A percentile compares a stretch with the other conserved stretches of the same genome.
Conservation (phyloP, 2,797 vertebrate genomes). For the Hylomyscus alleni region DNA sequence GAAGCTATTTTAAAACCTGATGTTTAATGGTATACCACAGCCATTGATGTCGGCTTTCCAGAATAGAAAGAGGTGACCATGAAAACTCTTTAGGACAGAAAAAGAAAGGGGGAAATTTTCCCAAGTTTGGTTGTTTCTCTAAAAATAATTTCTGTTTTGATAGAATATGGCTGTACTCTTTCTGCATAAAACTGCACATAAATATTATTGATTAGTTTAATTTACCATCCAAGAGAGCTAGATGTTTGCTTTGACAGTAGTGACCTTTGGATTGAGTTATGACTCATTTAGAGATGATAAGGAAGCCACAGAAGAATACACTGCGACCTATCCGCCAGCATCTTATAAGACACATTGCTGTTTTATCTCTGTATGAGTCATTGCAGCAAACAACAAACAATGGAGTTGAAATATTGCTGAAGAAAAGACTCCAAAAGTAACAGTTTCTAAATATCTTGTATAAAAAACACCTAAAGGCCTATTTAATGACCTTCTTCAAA, state of each 20-base stretch:
- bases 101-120: neutral
- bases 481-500: neutral
- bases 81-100: neutral
- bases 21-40: neutral
- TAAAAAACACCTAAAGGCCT: neutral
- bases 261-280: constrained; percentile 57
- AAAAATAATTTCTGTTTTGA: constrained; percentile 55
- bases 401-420: constrained; percentile 33
- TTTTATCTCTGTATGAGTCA: constrained; percentile 40
- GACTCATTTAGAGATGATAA: constrained; percentile 56
- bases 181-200: neutral
- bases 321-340: neutral
- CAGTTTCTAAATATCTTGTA: neutral
- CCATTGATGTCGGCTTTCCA: neutral
- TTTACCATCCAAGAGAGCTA: constrained; percentile 10
- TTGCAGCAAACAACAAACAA: neutral
- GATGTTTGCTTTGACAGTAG: constrained; percentile 35
- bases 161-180: neutral
- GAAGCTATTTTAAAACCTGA: neutral
- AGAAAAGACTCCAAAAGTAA: neutral
- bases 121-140: neutral
- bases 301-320: constrained; percentile 35
- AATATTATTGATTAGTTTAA: constrained; percentile 66
- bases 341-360: neutral
- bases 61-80: neutral